Base-by-base conservation (phyloP, 2,888 invertebrate species). In the Cephus rjabovi region DNA sequence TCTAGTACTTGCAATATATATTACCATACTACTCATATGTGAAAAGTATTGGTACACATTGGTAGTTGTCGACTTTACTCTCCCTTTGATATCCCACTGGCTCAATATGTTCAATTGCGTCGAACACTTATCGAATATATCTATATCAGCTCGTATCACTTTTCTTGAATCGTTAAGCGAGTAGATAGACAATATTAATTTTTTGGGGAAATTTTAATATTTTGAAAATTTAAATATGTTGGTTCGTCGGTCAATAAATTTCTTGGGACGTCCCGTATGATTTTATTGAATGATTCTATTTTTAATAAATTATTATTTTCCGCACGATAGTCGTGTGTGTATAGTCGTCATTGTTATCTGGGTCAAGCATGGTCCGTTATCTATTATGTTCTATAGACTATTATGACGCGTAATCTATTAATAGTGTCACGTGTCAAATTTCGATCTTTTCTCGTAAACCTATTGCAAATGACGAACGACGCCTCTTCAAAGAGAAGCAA, bases 401-500 rank as follows among this genome's bases (percentile, higher is more conserved):
- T 23, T 40, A 23, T 40, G 56, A 23, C 9, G 9, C 23, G 23
- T 23, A 23, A 56, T 56, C 56, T 23, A 56, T 23, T 15, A 6
- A 15, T 15, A 40, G 15, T 40, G 15, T 40, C 40, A 23, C 23
- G 40, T 23, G 56, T 56, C 56, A 56, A 23, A 15, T 56, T 56
- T 56, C 23, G 6, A 56, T 56, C 56, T 23, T 56, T 56, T 56
- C 23, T 40, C 56, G 2, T 56, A 56, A 23, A 56, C 56, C 56
- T 56, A 34, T 31, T 71, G 71, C 71, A 34, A 31, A 12, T 31
- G 81, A 82, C 82, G 84, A 85, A 86, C 86, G 84, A 86, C 84
- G 83, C 83, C 85, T 82, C 83, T 75, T 82, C 89, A 89, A 89
- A 89, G 88, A 86, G 89, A 82, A 81, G 83, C 88, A 87, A 89